phyloP scores from a whole-genome alignment of 2,113 vertebrate genomes.

The Hemiscyllium ocellatum region DNA sequence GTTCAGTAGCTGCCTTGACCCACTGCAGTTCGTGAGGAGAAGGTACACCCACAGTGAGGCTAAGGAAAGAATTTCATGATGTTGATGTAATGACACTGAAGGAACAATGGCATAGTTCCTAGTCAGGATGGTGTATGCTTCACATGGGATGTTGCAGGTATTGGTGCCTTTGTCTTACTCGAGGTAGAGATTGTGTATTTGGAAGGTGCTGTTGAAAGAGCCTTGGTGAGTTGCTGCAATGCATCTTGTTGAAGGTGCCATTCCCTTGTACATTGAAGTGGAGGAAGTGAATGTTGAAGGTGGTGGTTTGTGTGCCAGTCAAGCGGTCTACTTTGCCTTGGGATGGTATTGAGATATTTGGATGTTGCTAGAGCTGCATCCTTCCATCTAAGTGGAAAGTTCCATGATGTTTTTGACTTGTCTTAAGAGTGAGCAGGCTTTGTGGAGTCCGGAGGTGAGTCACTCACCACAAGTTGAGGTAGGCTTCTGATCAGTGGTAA shows the following conservation, averaged over 20 bases:
- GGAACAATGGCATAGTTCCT: background rate
- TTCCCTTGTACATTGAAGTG: background rate
- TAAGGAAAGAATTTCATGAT: too few species aligned
- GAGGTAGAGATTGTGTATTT: background rate
- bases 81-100: background rate
- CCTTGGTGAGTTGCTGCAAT: background rate
- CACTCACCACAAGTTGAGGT: background rate
- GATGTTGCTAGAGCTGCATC: background rate
- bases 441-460: background rate
- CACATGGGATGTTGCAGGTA: background rate
- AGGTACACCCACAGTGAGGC: too few species aligned
- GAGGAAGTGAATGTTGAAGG: background rate
- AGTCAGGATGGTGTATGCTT: background rate
- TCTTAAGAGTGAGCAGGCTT: background rate
- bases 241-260: background rate
- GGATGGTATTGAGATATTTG: background rate
- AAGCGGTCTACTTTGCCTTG: background rate
- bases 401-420: background rate
- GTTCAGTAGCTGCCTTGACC: too few species aligned
- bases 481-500: too few species aligned
- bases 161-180: background rate
- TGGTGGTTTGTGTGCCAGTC: background rate
- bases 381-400: background rate
- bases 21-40: too few species aligned
- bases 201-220: background rate